phyloP scores from a whole-genome alignment of 37 sponge, comb jelly and placozoan genomes.

The Chondrosia reniformis region DNA sequence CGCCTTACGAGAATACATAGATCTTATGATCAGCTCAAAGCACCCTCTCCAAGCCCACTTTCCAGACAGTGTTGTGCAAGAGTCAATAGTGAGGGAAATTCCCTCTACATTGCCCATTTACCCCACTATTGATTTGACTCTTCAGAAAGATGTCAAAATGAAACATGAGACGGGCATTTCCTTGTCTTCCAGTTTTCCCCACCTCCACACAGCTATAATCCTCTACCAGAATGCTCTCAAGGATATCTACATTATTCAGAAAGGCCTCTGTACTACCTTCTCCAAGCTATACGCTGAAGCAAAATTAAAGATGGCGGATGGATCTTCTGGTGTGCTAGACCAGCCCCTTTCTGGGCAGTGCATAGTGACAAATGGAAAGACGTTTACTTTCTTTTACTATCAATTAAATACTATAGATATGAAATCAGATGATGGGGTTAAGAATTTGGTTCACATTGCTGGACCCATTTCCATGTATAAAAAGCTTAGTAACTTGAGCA shows the following conservation, averaged over 20 bases:
- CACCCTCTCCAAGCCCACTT: constrained; percentile 24
- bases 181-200: constrained; percentile 21
- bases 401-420: constrained; percentile 70
- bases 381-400: constrained; percentile 70
- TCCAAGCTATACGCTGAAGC: constrained; percentile 40
- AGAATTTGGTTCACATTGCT: constrained; percentile 51
- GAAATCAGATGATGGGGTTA: constrained; percentile 31
- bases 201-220: constrained; percentile 51
- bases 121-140: constrained; percentile 25
- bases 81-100: neutral
- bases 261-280: constrained; percentile 32
- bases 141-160: constrained; percentile 3
- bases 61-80: neutral
- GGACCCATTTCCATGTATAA: constrained; percentile 32
- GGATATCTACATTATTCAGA: constrained; percentile 56
- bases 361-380: constrained; percentile 63
- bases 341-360: constrained; percentile 61
- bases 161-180: constrained; percentile 1
- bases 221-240: constrained; percentile 24
- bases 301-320: constrained; percentile 22
- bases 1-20: constrained; percentile 43
- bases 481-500: constrained; percentile 3
- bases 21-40: constrained; percentile 30
- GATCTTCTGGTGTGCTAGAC: constrained; percentile 1
- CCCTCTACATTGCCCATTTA: neutral